Base-by-base conservation (phyloP, 2,888 invertebrate genomes). In the Protodeltote pygarga region DNA sequence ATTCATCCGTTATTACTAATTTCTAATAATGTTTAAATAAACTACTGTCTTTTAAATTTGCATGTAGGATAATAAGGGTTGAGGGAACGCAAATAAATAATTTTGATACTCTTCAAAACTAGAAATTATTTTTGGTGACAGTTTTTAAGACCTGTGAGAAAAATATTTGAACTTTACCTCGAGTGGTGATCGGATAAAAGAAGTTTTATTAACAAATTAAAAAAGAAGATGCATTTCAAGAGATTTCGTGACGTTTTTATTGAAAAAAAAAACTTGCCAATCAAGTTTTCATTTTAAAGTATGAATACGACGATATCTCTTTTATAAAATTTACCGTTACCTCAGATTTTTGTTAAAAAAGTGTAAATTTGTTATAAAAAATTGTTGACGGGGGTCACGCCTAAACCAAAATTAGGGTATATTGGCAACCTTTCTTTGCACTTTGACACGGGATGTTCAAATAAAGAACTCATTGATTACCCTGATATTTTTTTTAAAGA, bases 341-440 rank as follows among this genome's bases (percentile, higher is more conserved):
- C 60, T 66, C 68, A 71, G 60, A 53, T 61, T 85, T 81, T 71
- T 29, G 62, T 65, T 73, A 78, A 87, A 89, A 91, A 90, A 86
- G 83, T 86, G 84, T 84, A 80, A 86, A 83, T 80, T 85, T 81
- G 57, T 58, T 48, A 27, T 69, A 88, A 87, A 89, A 89, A 85
- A 83, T 63, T 80, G 87, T 87, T 89, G 90, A 91, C 85, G 86
- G 89, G 91, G 92, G 91, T 91, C 91, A 92, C 87, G 85, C 85
- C 89, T 78, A 63, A 81, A 85, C 87, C 85, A 65, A 90, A 90
- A 89, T 91, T 89, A 89, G 86, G 87, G 86, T 83, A 87, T 89
- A 81, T 83, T 85, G 74, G 81, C 84, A 85, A 90, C 86, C 89
- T 89, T 86, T 87, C 77, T 83, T 82, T 87, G 91, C 89, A 86